Conservation (phyloP, 2,797 vertebrate genomes). For the Coendou prehensilis region DNA sequence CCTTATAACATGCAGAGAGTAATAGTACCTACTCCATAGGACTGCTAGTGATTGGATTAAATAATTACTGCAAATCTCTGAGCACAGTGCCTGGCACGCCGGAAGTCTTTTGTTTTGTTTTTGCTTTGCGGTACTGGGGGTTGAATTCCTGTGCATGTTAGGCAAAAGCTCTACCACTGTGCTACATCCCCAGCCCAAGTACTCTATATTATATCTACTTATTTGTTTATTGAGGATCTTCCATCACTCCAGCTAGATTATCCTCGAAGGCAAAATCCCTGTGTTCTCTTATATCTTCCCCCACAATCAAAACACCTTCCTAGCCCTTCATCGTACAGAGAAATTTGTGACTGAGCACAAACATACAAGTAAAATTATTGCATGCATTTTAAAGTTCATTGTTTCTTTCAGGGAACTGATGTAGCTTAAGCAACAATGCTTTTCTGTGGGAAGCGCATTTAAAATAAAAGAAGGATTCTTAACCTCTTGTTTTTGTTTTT, state of each 20-base stretch:
- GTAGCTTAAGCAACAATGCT: neutral
- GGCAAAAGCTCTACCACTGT: neutral
- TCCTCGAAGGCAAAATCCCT: neutral
- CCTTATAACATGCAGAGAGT: neutral
- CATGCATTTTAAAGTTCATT: constrained; percentile 1
- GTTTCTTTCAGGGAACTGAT: constrained; percentile 41
- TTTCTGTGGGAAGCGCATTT: neutral
- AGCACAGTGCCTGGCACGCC: neutral
- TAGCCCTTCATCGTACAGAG: neutral
- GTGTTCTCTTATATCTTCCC: neutral
- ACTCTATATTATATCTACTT: neutral
- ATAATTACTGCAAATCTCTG: neutral
- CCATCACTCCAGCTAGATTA: neutral
- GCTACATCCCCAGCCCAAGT: neutral
- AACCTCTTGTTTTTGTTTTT: neutral
- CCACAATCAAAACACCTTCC: neutral
- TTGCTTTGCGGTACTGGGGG: neutral
- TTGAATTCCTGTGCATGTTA: neutral
- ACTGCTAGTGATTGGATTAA: neutral
- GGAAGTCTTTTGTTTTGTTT: neutral
- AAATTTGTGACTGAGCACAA: neutral
- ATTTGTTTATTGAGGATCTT: neutral
- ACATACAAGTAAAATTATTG: neutral
- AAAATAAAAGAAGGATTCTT: constrained; percentile 20
- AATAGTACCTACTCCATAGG: neutral